Evolutionary conservation across 2,113 vertebrate genomes (phyloP).

Genomic region (Sterrhoptilus dennistouni): DNA sequence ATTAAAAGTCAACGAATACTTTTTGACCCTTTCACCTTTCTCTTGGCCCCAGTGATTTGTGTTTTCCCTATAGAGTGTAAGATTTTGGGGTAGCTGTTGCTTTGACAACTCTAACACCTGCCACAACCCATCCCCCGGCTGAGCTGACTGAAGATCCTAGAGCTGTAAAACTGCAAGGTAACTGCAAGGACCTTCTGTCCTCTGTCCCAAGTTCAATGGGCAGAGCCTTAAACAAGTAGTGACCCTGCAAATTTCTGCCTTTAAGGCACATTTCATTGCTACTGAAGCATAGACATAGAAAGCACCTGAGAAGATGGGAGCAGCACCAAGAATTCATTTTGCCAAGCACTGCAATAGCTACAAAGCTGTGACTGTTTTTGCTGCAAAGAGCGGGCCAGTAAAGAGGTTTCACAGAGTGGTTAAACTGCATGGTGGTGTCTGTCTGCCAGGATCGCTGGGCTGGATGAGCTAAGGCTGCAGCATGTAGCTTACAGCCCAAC

Average conservation of each 20-base stretch:
- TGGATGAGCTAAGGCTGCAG: not conserved
- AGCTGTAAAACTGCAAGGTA: not conserved
- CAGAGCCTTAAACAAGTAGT: not conserved
- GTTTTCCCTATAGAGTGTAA: not conserved
- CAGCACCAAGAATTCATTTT: not conserved
- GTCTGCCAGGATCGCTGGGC: not conserved
- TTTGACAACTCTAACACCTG: not conserved
- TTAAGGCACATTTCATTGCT: not conserved
- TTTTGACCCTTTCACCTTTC: not conserved
- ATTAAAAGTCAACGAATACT: not conserved
- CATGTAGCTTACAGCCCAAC: accelerated
- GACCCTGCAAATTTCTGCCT: not conserved
- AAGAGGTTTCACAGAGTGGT: not conserved
- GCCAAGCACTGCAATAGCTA: accelerated
- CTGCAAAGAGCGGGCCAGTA: not conserved
- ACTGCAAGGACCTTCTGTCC: not conserved
- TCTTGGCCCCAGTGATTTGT: not conserved
- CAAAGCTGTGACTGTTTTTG: not conserved
- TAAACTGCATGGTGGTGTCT: accelerated
- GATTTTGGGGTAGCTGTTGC: not conserved
- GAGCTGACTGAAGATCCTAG: not conserved
- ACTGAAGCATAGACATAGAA: accelerated
- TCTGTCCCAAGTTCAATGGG: not conserved
- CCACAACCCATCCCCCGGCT: not conserved
- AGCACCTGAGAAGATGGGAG: not conserved